A percentile compares a stretch with the other conserved stretches of the same genome.
These are phyloP conservation scores for Cheilosia soror DNA, from an alignment of 2,888 invertebrate species.

Conservation along the genomic window DNA sequence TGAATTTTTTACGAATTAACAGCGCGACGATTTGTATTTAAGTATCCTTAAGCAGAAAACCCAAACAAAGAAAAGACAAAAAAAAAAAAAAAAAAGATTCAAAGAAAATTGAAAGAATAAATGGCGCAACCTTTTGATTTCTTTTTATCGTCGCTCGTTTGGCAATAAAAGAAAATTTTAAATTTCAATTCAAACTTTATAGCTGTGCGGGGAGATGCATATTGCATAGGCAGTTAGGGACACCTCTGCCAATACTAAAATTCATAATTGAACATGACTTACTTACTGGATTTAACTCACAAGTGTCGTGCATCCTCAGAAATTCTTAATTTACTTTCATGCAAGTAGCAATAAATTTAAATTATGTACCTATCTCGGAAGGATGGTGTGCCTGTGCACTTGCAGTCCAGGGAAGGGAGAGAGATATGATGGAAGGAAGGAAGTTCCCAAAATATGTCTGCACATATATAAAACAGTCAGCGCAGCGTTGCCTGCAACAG, in stretches of 20 bases:
- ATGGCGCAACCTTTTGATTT: constrained; percentile 41
- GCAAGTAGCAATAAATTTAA: constrained; percentile 8
- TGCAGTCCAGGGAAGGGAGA: not conserved
- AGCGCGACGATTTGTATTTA: constrained; percentile 31
- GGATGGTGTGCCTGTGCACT: too few relatives aligned
- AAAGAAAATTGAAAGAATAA: constrained; percentile 45
- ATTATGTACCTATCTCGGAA: not conserved
- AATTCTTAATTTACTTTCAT: not conserved
- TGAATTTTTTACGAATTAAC: constrained; percentile 48
- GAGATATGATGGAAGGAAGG: not conserved
- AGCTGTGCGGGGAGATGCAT: constrained; percentile 25
- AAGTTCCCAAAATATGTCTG: not conserved
- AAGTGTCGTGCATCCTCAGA: not conserved
- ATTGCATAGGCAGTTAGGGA: not conserved
- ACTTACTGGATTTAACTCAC: not conserved
- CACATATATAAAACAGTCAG: too few relatives aligned
- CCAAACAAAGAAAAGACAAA: too few relatives aligned
- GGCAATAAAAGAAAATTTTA: constrained; percentile 47
- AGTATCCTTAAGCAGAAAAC: constrained; percentile 4
- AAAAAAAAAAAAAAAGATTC: not conserved
- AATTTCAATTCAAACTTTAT: constrained; percentile 49
- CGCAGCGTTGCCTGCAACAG: constrained; percentile 11
- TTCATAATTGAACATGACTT: constrained; percentile 38
- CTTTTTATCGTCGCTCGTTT: constrained; percentile 43
- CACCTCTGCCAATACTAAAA: constrained; percentile 6